Evolutionary conservation across 2,113 vertebrate genomes (phyloP), one percentile per base, ranked within the genome.

Genomic region (Bubo bubo): DNA sequence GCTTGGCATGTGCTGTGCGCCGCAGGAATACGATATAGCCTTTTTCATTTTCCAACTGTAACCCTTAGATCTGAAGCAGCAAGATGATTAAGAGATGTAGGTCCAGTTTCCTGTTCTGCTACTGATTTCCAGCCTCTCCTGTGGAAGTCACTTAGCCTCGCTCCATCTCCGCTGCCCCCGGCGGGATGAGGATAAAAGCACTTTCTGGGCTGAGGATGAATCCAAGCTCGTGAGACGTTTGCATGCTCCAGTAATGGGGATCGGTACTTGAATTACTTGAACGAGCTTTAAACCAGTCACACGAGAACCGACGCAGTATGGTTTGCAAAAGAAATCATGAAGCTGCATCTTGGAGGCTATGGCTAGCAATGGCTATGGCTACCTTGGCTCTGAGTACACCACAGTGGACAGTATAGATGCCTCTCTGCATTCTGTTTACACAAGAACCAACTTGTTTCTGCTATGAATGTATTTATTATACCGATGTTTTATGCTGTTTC

Each of bases 381-480:
- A 53, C 91, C 56, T 14, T 6, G 43, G 66, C 60, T 62, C 52
- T 34, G 24, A 2, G 67, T 10, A 27, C n/a, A 27, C 63, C 49
- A 23, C 58, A 13, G 73, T 7, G 66, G 35, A 9, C 56, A n/a
- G 11, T 1, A 16, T 3, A 16, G 22, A 13, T 52, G 22, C 62
- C 94, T 66, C 19, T 97, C 98, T 71, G 98, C 98, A 2, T 86
- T 98, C 70, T 97, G 94, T 55, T 74, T 98, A 88, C 98, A 87
- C 86, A 98, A 98, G 62, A 97, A 97, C 22, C 95, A 97, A 80
- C 97, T 98, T 66, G 97, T 98, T 88, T 96, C 98, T 17, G 98
- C 98, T 80, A 90, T 98, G 97, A 98, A 91, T 68, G 39, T 34
- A 59, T 80, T 70, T 60, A 47, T 88, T 76, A 43, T 27, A 34